Evolutionary conservation across 2,888 invertebrate species (phyloP).

Genomic region (Antheraea yamamai): DNA sequence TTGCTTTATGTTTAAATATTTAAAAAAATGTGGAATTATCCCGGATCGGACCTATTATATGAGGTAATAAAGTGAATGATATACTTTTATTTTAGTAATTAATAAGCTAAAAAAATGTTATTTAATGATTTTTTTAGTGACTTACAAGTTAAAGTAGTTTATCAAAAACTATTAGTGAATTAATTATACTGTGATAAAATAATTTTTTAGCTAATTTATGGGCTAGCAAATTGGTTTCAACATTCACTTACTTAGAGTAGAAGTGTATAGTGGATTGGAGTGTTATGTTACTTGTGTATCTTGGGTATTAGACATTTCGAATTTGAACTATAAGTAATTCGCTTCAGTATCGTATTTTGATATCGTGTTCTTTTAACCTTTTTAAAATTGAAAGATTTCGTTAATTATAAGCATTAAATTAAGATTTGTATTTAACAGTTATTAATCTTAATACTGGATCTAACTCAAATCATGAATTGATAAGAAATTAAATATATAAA

Average conservation of each 20-base stretch:
- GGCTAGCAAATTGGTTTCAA: background rate
- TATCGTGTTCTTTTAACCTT: background rate
- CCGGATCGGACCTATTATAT: slow-evolving; percentile 42
- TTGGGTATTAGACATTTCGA: background rate
- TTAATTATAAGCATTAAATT: no score
- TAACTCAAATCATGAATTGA: background rate
- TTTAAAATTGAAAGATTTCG: background rate
- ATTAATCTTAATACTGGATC: background rate
- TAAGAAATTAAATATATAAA: no score
- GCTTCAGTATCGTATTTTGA: background rate
- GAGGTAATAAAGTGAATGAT: slow-evolving; percentile 42
- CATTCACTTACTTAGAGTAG: background rate
- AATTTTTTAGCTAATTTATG: background rate
- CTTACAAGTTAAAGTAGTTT: background rate
- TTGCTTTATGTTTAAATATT: slow-evolving; percentile 9
- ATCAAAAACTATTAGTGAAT: background rate
- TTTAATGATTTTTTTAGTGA: background rate
- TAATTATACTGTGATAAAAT: background rate
- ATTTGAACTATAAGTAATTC: background rate
- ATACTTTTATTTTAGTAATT: background rate
- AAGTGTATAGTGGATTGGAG: background rate
- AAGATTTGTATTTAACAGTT: no score
- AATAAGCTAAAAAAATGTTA: background rate
- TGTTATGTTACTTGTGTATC: background rate
- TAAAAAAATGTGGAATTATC: slow-evolving; percentile 49